phyloP scores from a whole-genome alignment of 64 coral and sea anemone genomes.

The Montipora foliosa region DNA sequence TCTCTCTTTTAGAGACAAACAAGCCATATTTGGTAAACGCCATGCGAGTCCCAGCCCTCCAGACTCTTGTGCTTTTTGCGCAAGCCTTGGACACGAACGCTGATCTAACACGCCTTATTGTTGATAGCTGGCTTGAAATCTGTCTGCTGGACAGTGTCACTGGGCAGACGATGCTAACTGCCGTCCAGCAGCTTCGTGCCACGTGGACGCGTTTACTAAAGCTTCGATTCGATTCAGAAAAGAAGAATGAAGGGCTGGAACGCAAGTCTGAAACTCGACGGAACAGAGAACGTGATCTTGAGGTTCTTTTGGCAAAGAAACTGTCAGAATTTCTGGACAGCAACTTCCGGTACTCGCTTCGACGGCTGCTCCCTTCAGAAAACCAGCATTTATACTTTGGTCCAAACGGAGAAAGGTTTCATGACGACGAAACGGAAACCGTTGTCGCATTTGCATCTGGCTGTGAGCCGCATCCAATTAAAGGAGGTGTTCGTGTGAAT shows the following conservation, averaged over 20 bases:
- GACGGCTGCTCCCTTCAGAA: constrained; percentile 81
- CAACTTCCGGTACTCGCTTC: constrained; percentile 79
- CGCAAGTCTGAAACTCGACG: constrained; percentile 31
- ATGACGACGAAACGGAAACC: not conserved
- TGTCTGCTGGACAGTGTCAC: constrained; percentile 63
- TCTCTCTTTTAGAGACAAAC: constrained; percentile 95
- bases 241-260: constrained; percentile 12
- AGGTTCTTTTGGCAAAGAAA: constrained; percentile 79
- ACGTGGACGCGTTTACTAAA: constrained; percentile 90
- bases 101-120: constrained; percentile 86
- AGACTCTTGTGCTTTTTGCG: constrained; percentile 92
- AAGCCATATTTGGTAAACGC: constrained; percentile 98
- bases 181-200: constrained; percentile 81
- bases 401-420: not conserved
- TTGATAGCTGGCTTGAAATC: constrained; percentile 92
- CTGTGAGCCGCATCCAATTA: constrained; percentile 67
- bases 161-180: constrained; percentile 76
- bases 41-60: constrained; percentile 97
- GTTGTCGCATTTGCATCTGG: constrained; percentile 49
- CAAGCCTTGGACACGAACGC: constrained; percentile 88
- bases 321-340: constrained; percentile 94
- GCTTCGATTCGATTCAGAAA: constrained; percentile 65
- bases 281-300: constrained; percentile 82
- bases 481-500: constrained; percentile 91
- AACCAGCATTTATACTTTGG: constrained; percentile 81